These are phyloP conservation scores for Lordiphosa andalusiaca DNA, from an alignment of 2,888 invertebrate species.

Conservation along the genomic window DNA sequence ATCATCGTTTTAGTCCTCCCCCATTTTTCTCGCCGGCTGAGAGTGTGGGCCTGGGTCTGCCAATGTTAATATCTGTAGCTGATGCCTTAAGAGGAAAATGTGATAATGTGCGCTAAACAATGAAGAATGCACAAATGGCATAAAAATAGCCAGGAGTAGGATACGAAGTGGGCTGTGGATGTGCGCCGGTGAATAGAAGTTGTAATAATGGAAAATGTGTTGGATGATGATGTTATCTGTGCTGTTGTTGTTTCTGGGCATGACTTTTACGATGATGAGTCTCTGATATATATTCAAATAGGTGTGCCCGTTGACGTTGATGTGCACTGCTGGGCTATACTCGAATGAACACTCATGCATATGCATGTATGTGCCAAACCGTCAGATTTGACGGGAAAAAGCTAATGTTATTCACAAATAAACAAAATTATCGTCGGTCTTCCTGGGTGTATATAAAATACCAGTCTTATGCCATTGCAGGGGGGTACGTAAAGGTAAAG, in stretches of 20 bases:
- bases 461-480: too few species aligned
- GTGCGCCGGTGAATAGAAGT: slow-evolving; percentile 19
- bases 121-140: slow-evolving; percentile 52
- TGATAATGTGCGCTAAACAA: slow-evolving; percentile 70
- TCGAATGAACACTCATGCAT: too few species aligned
- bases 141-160: slow-evolving; percentile 59
- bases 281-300: slow-evolving; percentile 17
- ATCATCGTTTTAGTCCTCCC: slow-evolving; percentile 64
- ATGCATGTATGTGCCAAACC: background rate
- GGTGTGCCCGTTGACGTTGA: slow-evolving; percentile 31
- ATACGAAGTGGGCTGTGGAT: slow-evolving; percentile 30
- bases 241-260: slow-evolving; percentile 32
- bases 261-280: slow-evolving; percentile 39
- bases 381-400: too few species aligned
- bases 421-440: too few species aligned
- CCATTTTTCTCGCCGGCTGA: background rate
- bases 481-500: too few species aligned
- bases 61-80: slow-evolving; percentile 54
- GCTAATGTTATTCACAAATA: too few species aligned
- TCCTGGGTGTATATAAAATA: too few species aligned
- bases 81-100: slow-evolving; percentile 72
- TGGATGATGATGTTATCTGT: slow-evolving; percentile 28
- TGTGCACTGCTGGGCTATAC: slow-evolving; percentile 3
- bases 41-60: slow-evolving; percentile 26
- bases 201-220: slow-evolving; percentile 42